Evolutionary conservation across 2,113 vertebrate genomes (phyloP).

Genomic region (Gallinago paraguaiae): DNA sequence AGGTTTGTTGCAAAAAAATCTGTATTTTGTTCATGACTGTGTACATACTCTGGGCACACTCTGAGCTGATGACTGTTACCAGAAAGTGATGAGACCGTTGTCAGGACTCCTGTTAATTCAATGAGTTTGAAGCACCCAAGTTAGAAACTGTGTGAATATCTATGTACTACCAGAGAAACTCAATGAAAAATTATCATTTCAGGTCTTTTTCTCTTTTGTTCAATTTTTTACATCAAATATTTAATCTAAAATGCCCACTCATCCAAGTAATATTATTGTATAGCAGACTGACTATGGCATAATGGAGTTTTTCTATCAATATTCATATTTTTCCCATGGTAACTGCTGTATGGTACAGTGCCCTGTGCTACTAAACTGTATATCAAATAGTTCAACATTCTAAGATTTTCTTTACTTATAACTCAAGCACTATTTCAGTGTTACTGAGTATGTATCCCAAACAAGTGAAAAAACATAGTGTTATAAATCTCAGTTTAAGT

Average conservation of each 20-base stretch:
- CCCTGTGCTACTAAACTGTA: neutral
- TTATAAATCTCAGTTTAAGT: neutral
- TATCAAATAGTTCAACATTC: neutral
- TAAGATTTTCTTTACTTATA: neutral
- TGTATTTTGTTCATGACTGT: neutral
- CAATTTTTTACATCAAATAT: neutral
- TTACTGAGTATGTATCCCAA: neutral
- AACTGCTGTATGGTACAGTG: neutral
- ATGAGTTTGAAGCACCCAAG: neutral
- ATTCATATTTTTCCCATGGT: neutral
- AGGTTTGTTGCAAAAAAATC: neutral
- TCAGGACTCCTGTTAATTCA: neutral
- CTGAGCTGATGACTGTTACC: neutral
- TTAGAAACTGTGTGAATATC: neutral
- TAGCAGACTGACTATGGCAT: neutral
- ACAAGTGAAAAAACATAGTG: neutral
- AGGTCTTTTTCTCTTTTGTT: neutral
- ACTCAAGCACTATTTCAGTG: neutral
- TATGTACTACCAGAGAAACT: neutral
- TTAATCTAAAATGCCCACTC: neutral
- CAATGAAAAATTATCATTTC: neutral
- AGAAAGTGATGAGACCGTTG: neutral
- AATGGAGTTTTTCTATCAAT: neutral
- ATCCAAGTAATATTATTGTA: neutral
- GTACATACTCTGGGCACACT: neutral